Conservation (phyloP, 2,888 invertebrate genomes). For the Tillus elongatus region DNA sequence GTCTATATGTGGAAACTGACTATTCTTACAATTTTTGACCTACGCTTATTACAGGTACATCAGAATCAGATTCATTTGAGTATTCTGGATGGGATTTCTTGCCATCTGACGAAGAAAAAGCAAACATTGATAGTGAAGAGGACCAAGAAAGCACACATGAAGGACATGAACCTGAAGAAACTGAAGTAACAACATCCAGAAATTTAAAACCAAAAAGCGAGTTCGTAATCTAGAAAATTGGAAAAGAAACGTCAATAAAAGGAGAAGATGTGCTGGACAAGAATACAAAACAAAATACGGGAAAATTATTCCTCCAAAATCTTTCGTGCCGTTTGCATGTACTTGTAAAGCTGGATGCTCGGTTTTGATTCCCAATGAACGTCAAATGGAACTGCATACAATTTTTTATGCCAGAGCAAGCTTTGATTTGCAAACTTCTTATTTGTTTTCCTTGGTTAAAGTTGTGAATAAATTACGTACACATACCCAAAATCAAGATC, state of each 20-base stretch:
- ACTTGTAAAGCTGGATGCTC: conserved; percentile 14
- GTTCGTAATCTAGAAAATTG: conserved; percentile 14
- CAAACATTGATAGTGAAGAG: too few relatives aligned
- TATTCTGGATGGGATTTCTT: conserved; percentile 5
- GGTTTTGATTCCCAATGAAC: conserved; percentile 11
- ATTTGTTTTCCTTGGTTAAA: too few relatives aligned
- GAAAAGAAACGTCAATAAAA: conserved; percentile 16
- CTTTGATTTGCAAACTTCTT: too few relatives aligned
- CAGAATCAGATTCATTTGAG: too few relatives aligned
- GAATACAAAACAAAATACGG: conserved; percentile 17
- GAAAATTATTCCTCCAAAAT: too few relatives aligned
- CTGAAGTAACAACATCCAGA: background rate
- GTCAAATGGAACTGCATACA: too few relatives aligned
- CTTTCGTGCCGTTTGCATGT: conserved; percentile 14
- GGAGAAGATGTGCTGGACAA: conserved; percentile 17
- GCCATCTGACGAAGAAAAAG: background rate
- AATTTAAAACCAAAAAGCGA: conserved; percentile 14
- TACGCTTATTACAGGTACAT: too few relatives aligned
- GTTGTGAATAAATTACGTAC: too few relatives aligned
- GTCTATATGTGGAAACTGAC: too few relatives aligned
- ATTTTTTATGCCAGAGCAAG: conserved; percentile 14
- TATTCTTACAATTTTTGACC: too few relatives aligned
- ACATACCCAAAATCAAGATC: conserved; percentile 14
- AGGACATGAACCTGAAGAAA: background rate
- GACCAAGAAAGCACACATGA: conserved; percentile 19